Evolutionary conservation across 2,888 invertebrate genomes (phyloP).

Genomic region (Monopis laevigella): DNA sequence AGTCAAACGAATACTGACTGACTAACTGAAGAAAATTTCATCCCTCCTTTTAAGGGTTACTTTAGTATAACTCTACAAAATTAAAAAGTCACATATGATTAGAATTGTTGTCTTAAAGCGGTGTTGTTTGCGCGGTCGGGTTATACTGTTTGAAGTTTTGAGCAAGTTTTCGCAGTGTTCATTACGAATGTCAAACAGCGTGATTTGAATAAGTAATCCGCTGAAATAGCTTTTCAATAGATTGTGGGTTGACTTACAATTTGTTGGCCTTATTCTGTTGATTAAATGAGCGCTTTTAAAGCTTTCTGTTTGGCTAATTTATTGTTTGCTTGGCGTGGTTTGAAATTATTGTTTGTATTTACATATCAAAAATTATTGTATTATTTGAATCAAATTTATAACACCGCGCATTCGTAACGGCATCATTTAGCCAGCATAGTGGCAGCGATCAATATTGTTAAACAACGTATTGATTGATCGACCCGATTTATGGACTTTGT

Average conservation of each 20-base stretch:
- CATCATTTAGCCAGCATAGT: background rate
- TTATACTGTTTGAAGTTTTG: conserved; percentile 1
- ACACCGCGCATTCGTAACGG: background rate
- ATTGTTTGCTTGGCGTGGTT: too few species aligned
- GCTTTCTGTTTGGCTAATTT: too few species aligned
- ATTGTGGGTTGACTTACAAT: background rate
- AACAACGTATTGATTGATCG: too few species aligned
- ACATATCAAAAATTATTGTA: too few species aligned
- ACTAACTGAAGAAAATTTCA: background rate
- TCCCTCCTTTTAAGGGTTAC: conserved; percentile 2
- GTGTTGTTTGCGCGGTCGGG: background rate
- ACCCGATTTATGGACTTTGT: too few species aligned
- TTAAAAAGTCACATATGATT: background rate
- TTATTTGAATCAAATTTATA: background rate
- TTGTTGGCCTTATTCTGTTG: too few species aligned
- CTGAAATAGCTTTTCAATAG: conserved; percentile 7
- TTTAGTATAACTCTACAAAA: conserved; percentile 4
- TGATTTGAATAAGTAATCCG: conserved; percentile 1
- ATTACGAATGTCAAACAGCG: conserved; percentile 4
- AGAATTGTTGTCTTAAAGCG: background rate
- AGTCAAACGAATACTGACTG: background rate
- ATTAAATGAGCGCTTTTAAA: too few species aligned
- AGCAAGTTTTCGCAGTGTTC: conserved; percentile 2
- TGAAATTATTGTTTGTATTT: too few species aligned
- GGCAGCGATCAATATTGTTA: too few species aligned